phyloP scores from a whole-genome alignment of 2,888 invertebrate genomes.

The Ormyrus labotus region DNA sequence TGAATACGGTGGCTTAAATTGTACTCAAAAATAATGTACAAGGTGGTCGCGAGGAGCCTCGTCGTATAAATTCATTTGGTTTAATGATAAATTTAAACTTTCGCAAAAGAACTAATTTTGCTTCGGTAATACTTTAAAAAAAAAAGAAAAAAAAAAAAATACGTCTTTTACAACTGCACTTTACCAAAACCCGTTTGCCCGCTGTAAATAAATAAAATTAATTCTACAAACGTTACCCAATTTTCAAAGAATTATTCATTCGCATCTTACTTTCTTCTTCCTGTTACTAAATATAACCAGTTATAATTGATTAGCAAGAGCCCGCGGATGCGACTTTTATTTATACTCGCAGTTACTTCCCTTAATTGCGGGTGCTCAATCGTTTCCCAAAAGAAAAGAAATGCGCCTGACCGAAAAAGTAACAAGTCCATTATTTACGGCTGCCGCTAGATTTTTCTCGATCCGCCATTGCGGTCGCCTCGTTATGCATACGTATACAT shows the following conservation, averaged over 20 bases:
- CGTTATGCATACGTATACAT: neutral
- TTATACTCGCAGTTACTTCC: too few species aligned
- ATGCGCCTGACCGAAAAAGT: neutral
- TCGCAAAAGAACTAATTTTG: neutral
- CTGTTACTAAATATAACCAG: neutral
- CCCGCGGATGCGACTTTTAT: too few species aligned
- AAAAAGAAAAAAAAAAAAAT: too few species aligned
- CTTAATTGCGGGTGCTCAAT: too few species aligned
- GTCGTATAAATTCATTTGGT: conserved; percentile 14
- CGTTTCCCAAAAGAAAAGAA: neutral
- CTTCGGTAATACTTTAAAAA: too few species aligned
- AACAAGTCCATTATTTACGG: conserved; percentile 20
- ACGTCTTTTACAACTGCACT: too few species aligned
- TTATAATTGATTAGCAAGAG: neutral
- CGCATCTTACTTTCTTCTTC: too few species aligned
- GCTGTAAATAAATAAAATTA: too few species aligned
- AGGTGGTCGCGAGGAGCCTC: neutral
- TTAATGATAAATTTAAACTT: neutral
- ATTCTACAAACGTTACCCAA: too few species aligned
- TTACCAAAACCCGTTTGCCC: too few species aligned
- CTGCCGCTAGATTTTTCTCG: conserved; percentile 14
- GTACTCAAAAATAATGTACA: conserved; percentile 6
- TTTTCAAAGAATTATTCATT: too few species aligned
- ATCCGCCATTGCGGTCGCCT: neutral
- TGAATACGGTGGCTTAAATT: neutral